Conservation (phyloP, 2,113 vertebrate genomes). For the Amblyornis subalaris region DNA sequence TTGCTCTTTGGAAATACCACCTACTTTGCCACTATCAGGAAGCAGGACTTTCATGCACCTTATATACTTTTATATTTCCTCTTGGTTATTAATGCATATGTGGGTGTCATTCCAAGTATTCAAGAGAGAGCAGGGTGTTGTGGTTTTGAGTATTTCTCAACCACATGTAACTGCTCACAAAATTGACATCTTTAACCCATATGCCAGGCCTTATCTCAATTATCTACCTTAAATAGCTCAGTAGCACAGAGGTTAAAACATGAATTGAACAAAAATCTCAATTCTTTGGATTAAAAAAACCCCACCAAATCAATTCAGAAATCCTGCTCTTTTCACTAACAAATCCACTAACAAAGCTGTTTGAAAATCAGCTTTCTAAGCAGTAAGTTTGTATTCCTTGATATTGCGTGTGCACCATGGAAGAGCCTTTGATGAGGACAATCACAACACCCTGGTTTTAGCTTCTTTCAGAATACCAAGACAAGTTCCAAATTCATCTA, state of each 20-base stretch:
- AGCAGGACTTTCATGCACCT: not conserved
- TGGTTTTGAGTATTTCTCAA: not conserved
- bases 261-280: not conserved
- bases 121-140: not conserved
- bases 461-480: not conserved
- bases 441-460: not conserved
- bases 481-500: not conserved
- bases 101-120: fast-evolving
- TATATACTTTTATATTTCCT: not conserved
- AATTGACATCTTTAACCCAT: not conserved
- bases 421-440: not conserved
- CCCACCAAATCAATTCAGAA: not conserved
- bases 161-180: not conserved
- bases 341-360: not conserved
- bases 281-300: not conserved
- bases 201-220: not conserved
- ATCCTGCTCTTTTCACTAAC: not conserved
- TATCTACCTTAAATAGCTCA: not conserved
- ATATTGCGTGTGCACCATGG: not conserved
- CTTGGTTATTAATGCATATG: not conserved
- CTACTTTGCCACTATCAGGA: not conserved
- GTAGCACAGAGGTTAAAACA: not conserved
- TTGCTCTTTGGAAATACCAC: not conserved
- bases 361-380: not conserved
- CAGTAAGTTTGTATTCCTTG: not conserved